Base-by-base conservation (phyloP, 2,113 vertebrate species). In the Gulo gulo region DNA sequence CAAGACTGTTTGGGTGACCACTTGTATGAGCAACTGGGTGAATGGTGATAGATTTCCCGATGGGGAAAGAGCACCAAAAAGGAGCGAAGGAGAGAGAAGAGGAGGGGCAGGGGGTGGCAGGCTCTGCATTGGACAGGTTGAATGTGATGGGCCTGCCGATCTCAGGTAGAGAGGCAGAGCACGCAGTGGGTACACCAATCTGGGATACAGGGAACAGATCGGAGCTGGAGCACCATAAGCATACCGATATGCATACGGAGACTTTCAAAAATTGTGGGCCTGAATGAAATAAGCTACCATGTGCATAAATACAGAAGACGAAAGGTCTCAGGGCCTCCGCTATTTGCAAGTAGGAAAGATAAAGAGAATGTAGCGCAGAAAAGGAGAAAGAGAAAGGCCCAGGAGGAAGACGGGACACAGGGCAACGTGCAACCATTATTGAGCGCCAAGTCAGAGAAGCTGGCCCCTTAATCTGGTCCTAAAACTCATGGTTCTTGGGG, bases 41-140 rank as follows among this genome's bases (percentile, higher is more conserved):
- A 63, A 31, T 1, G 4, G 50, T 14, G 31, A 23, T 10, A 47
- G 47, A 61, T 24, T 61, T 55, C 20, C 7, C 1, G 3, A 11
- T 20, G 1, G 14, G n/a, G 4, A 57, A 34, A 63, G 0, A 65
- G 29, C 9, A 14, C 59, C 8, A 36, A 18, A 39, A 21, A 47
- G 6, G 4, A 61, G 45, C 11, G 29, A 13, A 16, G 14, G 63
- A 67, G 63, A 15, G 29, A 65, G 63, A 34, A 67, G 63, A 16
- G 29, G 29, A 31, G 63, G 29, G 29, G 63, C 6, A 0, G 18
- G 0, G 2, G 6, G 14, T 1, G 7, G 16, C 0, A 24, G 0
- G 16, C 47, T 61, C 31, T 36, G 26, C 20, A 18, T 15, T 29
- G 14, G 2, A 47, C 2, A 29, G 39, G n/a, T 21, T 42, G 23